These are phyloP conservation scores for Lophotis ruficrista DNA, from an alignment of 2,113 vertebrate species.

Conservation along the genomic window DNA sequence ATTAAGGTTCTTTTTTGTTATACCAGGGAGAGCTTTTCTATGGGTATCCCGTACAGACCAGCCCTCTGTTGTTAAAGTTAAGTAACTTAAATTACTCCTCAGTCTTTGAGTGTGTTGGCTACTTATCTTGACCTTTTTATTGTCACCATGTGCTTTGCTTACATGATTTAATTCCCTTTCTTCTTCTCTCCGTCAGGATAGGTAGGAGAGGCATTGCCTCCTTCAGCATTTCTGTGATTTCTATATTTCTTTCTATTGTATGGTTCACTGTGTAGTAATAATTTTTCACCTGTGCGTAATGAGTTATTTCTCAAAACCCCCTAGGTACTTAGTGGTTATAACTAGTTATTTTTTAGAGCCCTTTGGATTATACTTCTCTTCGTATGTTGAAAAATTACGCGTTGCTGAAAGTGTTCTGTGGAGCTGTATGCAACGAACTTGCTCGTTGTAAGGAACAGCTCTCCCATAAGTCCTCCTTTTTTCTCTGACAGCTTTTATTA, in stretches of 20 bases:
- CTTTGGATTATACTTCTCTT: neutral
- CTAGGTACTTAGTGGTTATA: neutral
- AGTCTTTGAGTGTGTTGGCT: neutral
- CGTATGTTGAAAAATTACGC: neutral
- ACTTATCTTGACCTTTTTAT: neutral
- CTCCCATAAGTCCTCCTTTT: conserved; percentile 27
- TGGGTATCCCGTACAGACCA: neutral
- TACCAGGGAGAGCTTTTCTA: neutral
- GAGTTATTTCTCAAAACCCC: neutral
- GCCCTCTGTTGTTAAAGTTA: neutral
- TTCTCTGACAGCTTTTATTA: conserved; percentile 50
- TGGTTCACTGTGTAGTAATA: neutral
- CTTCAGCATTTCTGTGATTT: neutral
- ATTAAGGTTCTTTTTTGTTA: neutral
- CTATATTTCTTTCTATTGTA: neutral
- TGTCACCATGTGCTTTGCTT: neutral
- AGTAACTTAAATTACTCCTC: neutral
- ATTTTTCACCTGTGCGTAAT: neutral
- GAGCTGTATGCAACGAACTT: neutral
- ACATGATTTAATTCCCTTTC: neutral
- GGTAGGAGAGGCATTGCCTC: neutral
- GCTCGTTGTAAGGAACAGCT: neutral
- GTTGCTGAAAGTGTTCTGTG: neutral
- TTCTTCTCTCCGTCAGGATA: neutral
- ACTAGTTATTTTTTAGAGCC: neutral